A percentile compares a stretch with the other conserved stretches of the same genome.
Conservation (phyloP, 2,797 vertebrate genomes). For the Molossus molossus region DNA sequence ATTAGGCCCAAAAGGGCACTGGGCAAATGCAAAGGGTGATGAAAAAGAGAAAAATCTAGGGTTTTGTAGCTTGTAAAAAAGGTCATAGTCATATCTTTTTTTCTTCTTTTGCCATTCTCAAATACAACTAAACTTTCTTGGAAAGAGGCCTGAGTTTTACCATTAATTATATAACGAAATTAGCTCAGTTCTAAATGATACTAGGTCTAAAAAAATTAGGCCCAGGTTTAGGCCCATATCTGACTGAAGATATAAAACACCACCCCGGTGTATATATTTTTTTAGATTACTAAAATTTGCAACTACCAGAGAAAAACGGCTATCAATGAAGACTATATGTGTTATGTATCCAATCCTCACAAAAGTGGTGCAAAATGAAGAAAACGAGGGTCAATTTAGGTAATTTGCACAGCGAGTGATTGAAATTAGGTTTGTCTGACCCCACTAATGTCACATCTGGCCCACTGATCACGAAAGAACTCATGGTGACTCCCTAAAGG, state of each 20-base stretch:
- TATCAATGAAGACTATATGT: not conserved
- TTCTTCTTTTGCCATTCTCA: constrained; percentile 24
- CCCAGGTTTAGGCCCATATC: not conserved
- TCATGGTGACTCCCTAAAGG: not conserved
- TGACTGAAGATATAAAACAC: constrained; percentile 7
- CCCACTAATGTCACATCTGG: not conserved
- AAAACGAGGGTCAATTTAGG: constrained; percentile 3
- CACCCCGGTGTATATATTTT: not conserved
- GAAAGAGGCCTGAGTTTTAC: constrained; percentile 9
- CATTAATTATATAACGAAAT: not conserved
- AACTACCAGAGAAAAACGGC: not conserved
- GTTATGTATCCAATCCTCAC: constrained; percentile 7
- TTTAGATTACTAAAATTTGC: not conserved
- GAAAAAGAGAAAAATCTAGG: constrained; percentile 1
- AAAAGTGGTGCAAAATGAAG: constrained; percentile 36
- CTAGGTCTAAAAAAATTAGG: constrained; percentile 21
- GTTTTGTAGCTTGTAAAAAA: not conserved
- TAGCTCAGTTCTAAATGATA: not conserved
- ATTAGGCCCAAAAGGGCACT: not conserved
- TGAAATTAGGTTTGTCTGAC: constrained; percentile 46
- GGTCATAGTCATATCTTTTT: not conserved
- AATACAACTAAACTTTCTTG: constrained; percentile 34
- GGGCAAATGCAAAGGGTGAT: constrained; percentile 16
- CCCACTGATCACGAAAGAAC: constrained; percentile 25
- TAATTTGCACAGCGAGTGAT: not conserved